phyloP scores from a whole-genome alignment of 2,113 vertebrate genomes.

The Ammodytes marinus region DNA sequence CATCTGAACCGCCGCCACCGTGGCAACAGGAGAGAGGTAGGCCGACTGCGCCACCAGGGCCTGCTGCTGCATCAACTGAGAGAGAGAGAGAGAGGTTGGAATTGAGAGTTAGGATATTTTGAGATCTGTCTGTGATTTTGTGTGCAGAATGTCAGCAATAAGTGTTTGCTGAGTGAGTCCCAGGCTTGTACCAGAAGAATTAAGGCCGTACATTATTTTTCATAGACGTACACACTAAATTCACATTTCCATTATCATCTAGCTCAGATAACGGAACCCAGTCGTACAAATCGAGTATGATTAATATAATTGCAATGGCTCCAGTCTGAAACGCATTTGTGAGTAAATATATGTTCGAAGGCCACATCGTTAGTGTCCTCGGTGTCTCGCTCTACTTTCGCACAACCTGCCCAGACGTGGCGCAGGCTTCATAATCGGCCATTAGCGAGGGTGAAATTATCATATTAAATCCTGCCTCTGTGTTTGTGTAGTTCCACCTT shows the following conservation, averaged over 20 bases:
- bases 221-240: neutral
- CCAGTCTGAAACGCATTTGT: constrained; percentile 28
- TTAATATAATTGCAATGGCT: constrained; percentile 35
- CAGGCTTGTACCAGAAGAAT: constrained; percentile 1
- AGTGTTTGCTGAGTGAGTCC: neutral
- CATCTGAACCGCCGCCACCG: constrained; percentile 95
- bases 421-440: constrained; percentile 22
- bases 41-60: constrained; percentile 95
- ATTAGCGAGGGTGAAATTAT: neutral
- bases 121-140: neutral
- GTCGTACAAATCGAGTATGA: constrained; percentile 25
- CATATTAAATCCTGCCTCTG: neutral
- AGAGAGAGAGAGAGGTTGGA: neutral
- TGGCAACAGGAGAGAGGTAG: constrained; percentile 96
- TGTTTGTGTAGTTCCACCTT: neutral
- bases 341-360: constrained; percentile 25
- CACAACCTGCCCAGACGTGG: neutral
- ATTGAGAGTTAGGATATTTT: neutral
- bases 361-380: constrained; percentile 7
- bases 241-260: constrained; percentile 23
- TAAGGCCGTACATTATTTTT: neutral
- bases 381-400: constrained; percentile 18
- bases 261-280: neutral
- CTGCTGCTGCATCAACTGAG: constrained; percentile 96
- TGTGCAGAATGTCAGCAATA: neutral